Evolutionary conservation across 1,140 invertebrate species (phyloP).

Genomic region (Bombus terrestris): DNA sequence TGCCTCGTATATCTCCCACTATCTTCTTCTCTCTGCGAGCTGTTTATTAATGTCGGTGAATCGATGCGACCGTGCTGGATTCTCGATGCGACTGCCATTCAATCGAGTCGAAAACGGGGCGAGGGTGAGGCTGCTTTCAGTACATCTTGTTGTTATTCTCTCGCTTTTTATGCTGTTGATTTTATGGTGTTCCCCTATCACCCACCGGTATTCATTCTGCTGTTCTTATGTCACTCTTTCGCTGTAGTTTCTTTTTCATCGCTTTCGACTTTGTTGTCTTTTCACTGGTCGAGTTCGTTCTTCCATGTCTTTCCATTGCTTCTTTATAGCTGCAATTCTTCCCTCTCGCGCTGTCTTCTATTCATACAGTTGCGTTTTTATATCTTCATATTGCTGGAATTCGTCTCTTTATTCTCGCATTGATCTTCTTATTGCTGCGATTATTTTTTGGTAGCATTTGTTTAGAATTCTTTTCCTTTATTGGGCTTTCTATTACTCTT

Average conservation of each 20-base stretch:
- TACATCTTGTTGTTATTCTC: not conserved
- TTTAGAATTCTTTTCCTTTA: not conserved
- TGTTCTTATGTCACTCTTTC: not conserved
- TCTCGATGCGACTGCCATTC: slow-evolving; percentile 6
- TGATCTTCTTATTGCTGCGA: not conserved
- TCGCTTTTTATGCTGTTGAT: not conserved
- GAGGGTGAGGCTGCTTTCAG: not conserved
- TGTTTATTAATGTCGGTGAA: slow-evolving; percentile 31
- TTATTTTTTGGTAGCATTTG: not conserved
- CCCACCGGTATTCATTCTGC: not conserved
- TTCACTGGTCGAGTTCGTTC: not conserved
- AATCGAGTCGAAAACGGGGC: not conserved
- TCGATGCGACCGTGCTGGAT: not conserved
- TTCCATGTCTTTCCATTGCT: not conserved
- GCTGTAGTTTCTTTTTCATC: not conserved
- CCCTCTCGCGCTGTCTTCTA: not conserved
- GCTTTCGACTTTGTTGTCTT: not conserved
- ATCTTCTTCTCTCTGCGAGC: not conserved
- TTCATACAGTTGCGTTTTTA: not conserved
- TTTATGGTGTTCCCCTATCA: not conserved
- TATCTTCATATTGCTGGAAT: not conserved
- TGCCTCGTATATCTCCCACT: not conserved
- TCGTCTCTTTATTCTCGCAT: not conserved
- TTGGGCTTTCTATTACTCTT: not conserved
- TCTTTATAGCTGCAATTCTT: not conserved